Conservation (phyloP, 2,797 vertebrate genomes). For the Anabacerthia variegaticeps region DNA sequence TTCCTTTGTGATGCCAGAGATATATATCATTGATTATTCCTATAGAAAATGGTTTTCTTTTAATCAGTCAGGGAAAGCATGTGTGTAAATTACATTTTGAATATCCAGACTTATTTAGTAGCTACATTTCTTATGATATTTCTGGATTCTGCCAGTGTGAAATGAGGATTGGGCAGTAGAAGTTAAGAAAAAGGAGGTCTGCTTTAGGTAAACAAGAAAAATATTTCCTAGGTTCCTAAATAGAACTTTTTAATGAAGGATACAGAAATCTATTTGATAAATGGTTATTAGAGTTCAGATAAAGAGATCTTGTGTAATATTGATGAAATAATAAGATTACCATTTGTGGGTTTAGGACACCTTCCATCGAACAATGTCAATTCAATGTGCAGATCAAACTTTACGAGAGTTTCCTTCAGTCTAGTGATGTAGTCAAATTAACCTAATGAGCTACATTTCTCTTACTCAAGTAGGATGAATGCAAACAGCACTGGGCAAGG, state of each 20-base stretch:
- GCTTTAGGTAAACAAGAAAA: background rate
- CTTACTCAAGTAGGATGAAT: background rate
- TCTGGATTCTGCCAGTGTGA: background rate
- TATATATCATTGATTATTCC: background rate
- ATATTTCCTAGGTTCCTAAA: background rate
- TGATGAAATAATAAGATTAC: background rate
- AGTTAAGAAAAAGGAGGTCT: background rate
- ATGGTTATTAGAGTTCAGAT: background rate
- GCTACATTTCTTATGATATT: background rate
- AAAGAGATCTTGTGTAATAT: background rate
- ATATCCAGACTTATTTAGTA: background rate
- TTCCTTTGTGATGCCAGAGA: background rate
- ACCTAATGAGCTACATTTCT: background rate
- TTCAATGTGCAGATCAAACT: background rate
- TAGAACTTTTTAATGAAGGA: background rate
- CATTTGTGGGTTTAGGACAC: background rate
- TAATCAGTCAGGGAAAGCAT: background rate
- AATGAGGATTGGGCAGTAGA: background rate
- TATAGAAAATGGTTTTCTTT: background rate
- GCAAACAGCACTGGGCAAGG: accelerated
- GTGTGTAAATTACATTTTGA: background rate
- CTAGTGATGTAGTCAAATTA: background rate
- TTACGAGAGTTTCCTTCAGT: background rate
- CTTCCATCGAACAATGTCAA: background rate
- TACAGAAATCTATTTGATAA: background rate